Percentiles rank a stretch among this genome's conserved stretches.
These are phyloP conservation scores for Plestiodon gilberti DNA, from an alignment of 2,113 vertebrate species.

Conservation along the genomic window DNA sequence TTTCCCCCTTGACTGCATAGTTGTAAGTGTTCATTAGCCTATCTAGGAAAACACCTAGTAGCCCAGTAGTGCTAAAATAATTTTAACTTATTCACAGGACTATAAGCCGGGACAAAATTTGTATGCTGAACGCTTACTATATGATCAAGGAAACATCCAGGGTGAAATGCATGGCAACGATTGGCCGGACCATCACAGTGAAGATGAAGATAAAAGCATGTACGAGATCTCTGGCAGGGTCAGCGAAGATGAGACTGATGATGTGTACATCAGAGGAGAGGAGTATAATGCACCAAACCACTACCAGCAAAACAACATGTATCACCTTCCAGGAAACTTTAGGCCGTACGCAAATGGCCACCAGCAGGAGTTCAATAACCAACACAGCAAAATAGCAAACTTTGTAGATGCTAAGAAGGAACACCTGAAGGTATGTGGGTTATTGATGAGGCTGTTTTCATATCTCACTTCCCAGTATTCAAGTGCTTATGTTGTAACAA, in stretches of 20 bases:
- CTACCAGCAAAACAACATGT: slow-evolving; percentile 70
- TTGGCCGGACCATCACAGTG: slow-evolving; percentile 74
- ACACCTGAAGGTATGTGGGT: slow-evolving; percentile 81
- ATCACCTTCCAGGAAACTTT: slow-evolving; percentile 76
- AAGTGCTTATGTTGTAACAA: background rate
- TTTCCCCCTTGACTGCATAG: no score
- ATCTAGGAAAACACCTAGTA: background rate
- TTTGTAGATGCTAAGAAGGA: slow-evolving; percentile 72
- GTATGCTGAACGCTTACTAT: slow-evolving; percentile 70
- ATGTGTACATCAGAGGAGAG: slow-evolving; percentile 73
- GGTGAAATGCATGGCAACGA: slow-evolving; percentile 65
- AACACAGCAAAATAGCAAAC: slow-evolving; percentile 61
- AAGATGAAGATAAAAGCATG: slow-evolving; percentile 63
- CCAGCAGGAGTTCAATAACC: slow-evolving; percentile 69
- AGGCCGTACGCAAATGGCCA: slow-evolving; percentile 67
- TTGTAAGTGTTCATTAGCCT: background rate
- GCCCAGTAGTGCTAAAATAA: background rate
- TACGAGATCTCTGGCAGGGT: slow-evolving; percentile 69
- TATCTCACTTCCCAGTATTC: background rate
- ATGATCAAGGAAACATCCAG: slow-evolving; percentile 67
- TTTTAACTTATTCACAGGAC: slow-evolving; percentile 58
- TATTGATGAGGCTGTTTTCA: background rate
- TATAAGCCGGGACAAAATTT: slow-evolving; percentile 68
- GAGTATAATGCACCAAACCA: slow-evolving; percentile 71
- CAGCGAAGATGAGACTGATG: slow-evolving; percentile 69